Conservation (phyloP, 2,797 vertebrate genomes). For the Rhodeus uyekii region DNA sequence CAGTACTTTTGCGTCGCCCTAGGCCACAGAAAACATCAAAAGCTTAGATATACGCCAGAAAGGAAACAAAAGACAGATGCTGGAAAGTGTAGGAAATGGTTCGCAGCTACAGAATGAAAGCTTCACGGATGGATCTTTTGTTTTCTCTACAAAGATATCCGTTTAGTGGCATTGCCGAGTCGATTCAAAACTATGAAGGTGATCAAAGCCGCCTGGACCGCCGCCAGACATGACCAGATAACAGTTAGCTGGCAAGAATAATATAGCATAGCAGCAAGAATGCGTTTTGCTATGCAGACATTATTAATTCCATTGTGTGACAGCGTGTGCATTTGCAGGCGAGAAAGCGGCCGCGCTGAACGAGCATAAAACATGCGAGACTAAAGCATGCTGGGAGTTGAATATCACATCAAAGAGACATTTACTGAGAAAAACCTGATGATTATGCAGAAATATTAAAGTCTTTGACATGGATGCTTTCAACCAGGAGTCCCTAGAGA, state of each 20-base stretch:
- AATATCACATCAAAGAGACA: conserved; percentile 11
- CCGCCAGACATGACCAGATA: conserved; percentile 53
- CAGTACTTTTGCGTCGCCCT: conserved; percentile 62
- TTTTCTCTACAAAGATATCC: conserved; percentile 51
- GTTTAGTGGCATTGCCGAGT: conserved; percentile 49
- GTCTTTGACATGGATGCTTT: background rate
- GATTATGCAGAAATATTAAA: background rate
- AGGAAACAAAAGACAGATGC: conserved; percentile 29
- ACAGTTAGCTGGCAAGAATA: conserved; percentile 59
- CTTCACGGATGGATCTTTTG: conserved; percentile 51
- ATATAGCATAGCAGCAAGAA: conserved; percentile 49
- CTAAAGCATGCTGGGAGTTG: conserved; percentile 13
- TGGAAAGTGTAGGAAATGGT: conserved; percentile 30
- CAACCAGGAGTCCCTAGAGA: background rate
- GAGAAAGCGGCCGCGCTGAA: background rate
- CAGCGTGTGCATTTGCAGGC: background rate
- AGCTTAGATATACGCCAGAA: conserved; percentile 58
- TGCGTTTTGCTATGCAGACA: conserved; percentile 46
- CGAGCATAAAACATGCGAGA: conserved; percentile 33
- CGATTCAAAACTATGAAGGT: conserved; percentile 56
- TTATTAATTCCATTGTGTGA: conserved; percentile 41
- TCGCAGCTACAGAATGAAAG: conserved; percentile 53
- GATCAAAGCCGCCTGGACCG: conserved; percentile 64
- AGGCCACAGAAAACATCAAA: conserved; percentile 73
- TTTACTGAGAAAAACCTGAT: background rate